Evolutionary conservation across 2,797 vertebrate genomes (phyloP).

Genomic region (Benthosema pterotum): DNA sequence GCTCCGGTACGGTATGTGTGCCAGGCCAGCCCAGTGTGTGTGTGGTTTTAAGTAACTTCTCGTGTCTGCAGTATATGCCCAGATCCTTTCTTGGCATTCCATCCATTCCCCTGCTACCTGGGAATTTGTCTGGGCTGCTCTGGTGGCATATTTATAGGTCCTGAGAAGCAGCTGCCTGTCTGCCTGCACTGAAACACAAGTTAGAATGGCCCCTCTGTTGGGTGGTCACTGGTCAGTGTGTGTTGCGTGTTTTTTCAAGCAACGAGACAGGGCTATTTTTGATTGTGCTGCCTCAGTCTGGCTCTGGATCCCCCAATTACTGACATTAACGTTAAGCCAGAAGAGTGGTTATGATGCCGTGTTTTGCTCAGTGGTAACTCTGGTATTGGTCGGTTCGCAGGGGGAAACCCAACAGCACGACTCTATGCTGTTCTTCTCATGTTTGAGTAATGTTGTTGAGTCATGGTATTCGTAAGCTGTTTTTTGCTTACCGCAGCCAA

Average conservation of each 20-base stretch:
- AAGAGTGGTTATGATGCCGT: conserved; percentile 15
- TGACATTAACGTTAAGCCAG: conserved; percentile 17
- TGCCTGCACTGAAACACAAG: conserved; percentile 21
- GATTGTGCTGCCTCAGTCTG: conserved; percentile 6
- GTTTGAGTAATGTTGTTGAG: conserved; percentile 5
- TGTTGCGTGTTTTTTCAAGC: conserved; percentile 26
- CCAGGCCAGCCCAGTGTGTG: background rate
- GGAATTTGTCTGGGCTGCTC: conserved; percentile 57
- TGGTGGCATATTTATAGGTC: conserved; percentile 63
- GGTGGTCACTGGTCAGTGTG: conserved; percentile 40
- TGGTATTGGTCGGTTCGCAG: conserved; percentile 2
- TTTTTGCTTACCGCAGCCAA: background rate
- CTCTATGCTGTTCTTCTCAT: conserved; percentile 19
- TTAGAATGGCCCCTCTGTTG: conserved; percentile 30
- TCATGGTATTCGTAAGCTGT: conserved; percentile 13
- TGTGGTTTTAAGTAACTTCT: conserved; percentile 7
- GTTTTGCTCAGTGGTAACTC: conserved; percentile 22
- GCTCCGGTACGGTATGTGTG: background rate
- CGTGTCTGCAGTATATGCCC: background rate
- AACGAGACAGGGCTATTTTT: conserved; percentile 29
- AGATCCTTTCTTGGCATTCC: conserved; percentile 58
- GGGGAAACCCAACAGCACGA: background rate
- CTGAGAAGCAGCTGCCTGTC: conserved; percentile 57
- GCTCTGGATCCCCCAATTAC: conserved; percentile 19
- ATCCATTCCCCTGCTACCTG: conserved; percentile 74